Percentiles rank a stretch among this genome's conserved stretches.
These are phyloP conservation scores for Acanthopagrus latus DNA, from an alignment of 2,797 vertebrate genomes.

Conservation along the genomic window DNA sequence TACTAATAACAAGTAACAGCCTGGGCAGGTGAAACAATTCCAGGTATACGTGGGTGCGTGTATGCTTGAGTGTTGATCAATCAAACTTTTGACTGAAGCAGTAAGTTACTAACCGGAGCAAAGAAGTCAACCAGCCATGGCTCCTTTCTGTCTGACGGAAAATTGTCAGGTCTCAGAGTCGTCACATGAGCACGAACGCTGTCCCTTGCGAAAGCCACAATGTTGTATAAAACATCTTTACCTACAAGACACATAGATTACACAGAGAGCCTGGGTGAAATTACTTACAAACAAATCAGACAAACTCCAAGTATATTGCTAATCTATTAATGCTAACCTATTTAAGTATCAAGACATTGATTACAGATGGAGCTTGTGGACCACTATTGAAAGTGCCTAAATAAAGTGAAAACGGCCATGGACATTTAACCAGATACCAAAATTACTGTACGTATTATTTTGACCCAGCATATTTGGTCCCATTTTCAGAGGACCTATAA, in stretches of 20 bases:
- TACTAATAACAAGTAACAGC: not conserved
- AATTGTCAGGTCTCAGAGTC: constrained; percentile 95
- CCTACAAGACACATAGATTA: constrained; percentile 79
- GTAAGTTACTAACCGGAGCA: constrained; percentile 89
- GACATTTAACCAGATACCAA: too few species aligned
- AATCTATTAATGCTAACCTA: too few species aligned
- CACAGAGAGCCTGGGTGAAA: not conserved
- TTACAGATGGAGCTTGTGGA: too few species aligned
- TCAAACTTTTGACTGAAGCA: not conserved
- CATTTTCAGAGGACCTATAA: too few species aligned
- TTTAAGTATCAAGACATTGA: too few species aligned
- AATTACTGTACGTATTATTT: too few species aligned
- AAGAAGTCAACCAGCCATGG: constrained; percentile 99
- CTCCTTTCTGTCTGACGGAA: constrained; percentile 93
- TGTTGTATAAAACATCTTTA: constrained; percentile 93
- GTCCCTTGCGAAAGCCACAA: constrained; percentile 96
- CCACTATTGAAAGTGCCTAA: too few species aligned
- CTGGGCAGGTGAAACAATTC: not conserved
- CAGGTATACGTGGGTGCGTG: not conserved
- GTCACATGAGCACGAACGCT: constrained; percentile 94
- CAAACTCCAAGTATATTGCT: too few species aligned
- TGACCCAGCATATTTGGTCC: too few species aligned
- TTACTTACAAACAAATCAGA: not conserved
- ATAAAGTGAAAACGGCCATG: too few species aligned
- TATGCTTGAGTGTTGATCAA: not conserved